Percentiles rank a stretch among this genome's conserved stretches.
These are phyloP conservation scores for Polietes domitor DNA, from an alignment of 2,888 invertebrate genomes.

Conservation along the genomic window DNA sequence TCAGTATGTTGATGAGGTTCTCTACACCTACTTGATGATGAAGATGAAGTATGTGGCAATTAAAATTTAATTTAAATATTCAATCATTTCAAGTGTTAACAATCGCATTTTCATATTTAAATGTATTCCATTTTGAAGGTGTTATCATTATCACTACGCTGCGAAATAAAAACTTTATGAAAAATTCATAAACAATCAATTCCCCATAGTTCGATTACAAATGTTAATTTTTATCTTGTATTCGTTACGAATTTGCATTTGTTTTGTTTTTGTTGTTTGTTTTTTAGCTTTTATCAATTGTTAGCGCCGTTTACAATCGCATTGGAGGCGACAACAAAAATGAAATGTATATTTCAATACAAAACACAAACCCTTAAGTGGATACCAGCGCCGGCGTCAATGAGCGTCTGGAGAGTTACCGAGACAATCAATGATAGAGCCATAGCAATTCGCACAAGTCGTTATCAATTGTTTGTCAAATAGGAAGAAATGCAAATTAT, in stretches of 20 bases:
- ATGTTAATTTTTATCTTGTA: not conserved
- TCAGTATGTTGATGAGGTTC: too few species aligned
- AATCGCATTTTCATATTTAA: too few species aligned
- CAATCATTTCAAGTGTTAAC: too few species aligned
- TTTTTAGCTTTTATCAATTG: not conserved
- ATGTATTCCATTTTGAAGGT: too few species aligned
- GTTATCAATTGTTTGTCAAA: not conserved
- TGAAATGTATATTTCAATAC: not conserved
- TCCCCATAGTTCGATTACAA: not conserved
- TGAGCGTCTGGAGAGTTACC: not conserved
- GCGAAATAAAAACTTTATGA: not conserved
- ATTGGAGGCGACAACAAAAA: not conserved
- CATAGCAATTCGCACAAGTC: not conserved
- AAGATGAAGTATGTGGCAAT: too few species aligned
- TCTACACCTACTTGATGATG: too few species aligned
- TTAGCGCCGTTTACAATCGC: not conserved
- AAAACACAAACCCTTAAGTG: not conserved
- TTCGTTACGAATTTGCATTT: not conserved
- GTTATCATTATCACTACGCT: too few species aligned
- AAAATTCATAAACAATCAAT: not conserved
- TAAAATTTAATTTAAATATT: too few species aligned
- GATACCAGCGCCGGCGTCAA: not conserved
- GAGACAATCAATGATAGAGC: not conserved
- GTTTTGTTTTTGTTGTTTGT: not conserved
- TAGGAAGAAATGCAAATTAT: not conserved